phyloP scores from a whole-genome alignment of 2,888 invertebrate genomes.

The Hetaerina titia region DNA sequence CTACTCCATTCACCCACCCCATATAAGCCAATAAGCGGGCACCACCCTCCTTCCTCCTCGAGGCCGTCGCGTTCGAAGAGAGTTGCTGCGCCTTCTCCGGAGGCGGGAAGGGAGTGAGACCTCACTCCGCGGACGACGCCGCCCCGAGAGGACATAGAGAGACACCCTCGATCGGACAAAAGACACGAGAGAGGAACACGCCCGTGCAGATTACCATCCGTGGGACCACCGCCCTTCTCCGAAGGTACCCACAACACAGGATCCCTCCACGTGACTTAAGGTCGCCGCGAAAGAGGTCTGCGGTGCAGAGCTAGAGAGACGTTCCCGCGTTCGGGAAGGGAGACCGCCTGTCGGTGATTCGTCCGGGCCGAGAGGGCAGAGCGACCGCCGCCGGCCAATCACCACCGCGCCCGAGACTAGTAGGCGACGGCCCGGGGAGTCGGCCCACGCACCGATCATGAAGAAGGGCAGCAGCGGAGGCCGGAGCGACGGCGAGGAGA shows the following conservation, averaged over 20 bases:
- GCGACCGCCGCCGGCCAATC: not conserved
- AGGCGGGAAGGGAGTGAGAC: not conserved
- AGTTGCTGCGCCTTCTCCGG: not conserved
- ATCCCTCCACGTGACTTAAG: too few relatives aligned
- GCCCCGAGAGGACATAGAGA: too few relatives aligned
- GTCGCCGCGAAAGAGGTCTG: not conserved
- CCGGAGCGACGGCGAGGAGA: conserved; percentile 43
- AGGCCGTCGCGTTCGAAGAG: too few relatives aligned
- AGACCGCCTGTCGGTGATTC: not conserved
- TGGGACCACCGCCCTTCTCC: too few relatives aligned
- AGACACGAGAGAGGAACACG: too few relatives aligned
- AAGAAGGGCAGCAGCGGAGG: conserved; percentile 42
- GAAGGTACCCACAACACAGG: too few relatives aligned
- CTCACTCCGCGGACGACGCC: not conserved
- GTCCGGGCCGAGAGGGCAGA: not conserved
- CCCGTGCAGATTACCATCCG: too few relatives aligned
- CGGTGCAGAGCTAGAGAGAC: not conserved
- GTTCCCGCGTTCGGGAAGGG: not conserved
- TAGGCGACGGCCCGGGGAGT: not conserved
- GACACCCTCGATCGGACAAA: too few relatives aligned
- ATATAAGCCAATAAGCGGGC: not conserved
- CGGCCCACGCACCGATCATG: not conserved
- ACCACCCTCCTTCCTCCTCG: not conserved
- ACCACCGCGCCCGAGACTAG: not conserved
- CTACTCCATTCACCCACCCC: not conserved